Evolutionary conservation across 1,140 invertebrate species (phyloP), one percentile per base, ranked within the genome.

Genomic region (Sarcophaga peregrina): DNA sequence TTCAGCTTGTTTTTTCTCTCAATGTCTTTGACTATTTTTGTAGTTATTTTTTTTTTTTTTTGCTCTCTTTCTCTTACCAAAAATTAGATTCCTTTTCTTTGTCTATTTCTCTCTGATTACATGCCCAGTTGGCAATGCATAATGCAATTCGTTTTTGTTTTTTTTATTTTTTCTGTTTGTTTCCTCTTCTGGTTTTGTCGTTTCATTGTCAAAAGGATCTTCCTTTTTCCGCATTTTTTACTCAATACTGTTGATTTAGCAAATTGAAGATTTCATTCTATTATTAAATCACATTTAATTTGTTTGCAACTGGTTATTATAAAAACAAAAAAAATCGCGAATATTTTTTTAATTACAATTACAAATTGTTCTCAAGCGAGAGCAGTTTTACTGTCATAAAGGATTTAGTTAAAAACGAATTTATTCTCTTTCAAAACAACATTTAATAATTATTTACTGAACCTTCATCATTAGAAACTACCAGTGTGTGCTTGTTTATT

Each of bases 41-140:
- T 52, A 7, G 7, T 45, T 37, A 74, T 74, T 74, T 74, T 25
- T 45, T 74, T 74, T 72, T 45, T 74, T 74, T 45, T 45, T 74
- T 45, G n/a, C 62, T 20, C 25, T 74, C 37, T 78, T 50, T 50
- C 20, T 78, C 50, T 52, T 52, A 68, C 17, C 8, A 50, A 78
- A 78, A 78, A 78, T 25, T 78, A 20, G 11, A 78, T 78, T 78
- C 50, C 75, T 75, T 10, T 58, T 5, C n/a, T 68, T 37, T 37
- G 25, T 37, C 25, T 37, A 37, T 37, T 37, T 37, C 25, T 46
- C 73, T 76, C 45, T 52, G 75, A 78, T 78, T 78, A 78, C 75
- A 78, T 78, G 75, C 75, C 75, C 50, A 78, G 48, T 50, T 78
- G 47, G 48, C 47, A 78, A 50, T 78, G 47, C 47, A 78, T 9